Conservation (phyloP, 2,888 invertebrate species). For the Incurvaria masculella region DNA sequence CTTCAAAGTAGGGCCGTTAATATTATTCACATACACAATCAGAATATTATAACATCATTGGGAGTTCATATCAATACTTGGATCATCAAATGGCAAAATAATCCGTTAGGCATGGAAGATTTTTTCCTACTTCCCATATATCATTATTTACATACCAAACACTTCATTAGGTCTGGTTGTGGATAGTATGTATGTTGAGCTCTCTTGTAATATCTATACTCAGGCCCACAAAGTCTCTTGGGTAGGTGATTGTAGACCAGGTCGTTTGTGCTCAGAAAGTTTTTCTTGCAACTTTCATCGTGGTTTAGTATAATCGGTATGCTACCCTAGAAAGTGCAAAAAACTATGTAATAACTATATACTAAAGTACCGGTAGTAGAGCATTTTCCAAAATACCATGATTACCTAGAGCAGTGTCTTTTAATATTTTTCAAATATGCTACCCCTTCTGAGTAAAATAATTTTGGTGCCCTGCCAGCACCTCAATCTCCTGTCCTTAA, state of each 20-base stretch:
- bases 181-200: conserved; percentile 38
- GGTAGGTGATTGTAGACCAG: conserved; percentile 54
- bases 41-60: no score
- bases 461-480: no score
- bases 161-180: conserved; percentile 40
- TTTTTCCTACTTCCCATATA: not conserved
- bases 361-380: not conserved
- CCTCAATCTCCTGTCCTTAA: no score
- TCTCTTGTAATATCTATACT: conserved; percentile 35
- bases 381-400: no score
- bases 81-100: no score
- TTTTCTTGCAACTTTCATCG: conserved; percentile 37
- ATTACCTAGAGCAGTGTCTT: no score
- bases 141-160: conserved; percentile 31
- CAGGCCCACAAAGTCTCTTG: conserved; percentile 43
- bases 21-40: no score
- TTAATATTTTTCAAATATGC: no score
- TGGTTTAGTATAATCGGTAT: conserved; percentile 34
- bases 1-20: no score
- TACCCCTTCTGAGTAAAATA: no score
- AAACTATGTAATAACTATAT: conserved; percentile 3
- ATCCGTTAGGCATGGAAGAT: not conserved
- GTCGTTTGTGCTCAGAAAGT: conserved; percentile 51
- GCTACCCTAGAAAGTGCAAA: conserved; percentile 30
- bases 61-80: no score